Conservation (phyloP, 2,888 invertebrate genomes). For the Sisyra nigra region DNA sequence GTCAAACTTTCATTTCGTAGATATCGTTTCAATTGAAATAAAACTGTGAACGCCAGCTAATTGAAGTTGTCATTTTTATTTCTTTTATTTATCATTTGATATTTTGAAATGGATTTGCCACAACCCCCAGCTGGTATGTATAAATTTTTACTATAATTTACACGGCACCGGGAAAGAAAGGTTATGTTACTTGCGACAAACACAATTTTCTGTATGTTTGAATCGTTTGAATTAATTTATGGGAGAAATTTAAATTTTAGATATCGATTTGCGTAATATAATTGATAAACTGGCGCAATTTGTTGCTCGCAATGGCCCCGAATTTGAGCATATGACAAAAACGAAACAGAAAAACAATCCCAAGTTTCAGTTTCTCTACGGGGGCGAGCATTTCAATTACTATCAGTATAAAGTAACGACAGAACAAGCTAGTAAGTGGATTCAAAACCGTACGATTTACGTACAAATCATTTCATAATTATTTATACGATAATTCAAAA, state of each 20-base stretch:
- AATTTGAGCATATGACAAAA: constrained; percentile 98
- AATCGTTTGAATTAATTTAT: not conserved
- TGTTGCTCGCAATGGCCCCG: constrained; percentile 98
- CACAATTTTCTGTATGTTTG: not conserved
- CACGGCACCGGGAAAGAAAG: not conserved
- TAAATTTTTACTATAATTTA: not conserved
- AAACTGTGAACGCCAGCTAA: too few species aligned
- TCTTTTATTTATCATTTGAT: too few species aligned
- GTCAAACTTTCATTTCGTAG: too few species aligned
- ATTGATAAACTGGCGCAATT: constrained; percentile 98
- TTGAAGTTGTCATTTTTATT: too few species aligned
- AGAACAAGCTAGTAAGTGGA: constrained; percentile 80
- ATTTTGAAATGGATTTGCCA: constrained; percentile 27
- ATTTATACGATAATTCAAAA: not conserved
- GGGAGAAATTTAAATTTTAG: constrained; percentile 31
- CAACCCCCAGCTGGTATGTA: constrained; percentile 43
- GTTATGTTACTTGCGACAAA: not conserved
- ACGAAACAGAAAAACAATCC: constrained; percentile 96
- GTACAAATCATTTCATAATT: too few species aligned
- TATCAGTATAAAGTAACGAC: constrained; percentile 92
- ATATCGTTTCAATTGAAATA: too few species aligned
- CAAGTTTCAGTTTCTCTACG: constrained; percentile 92
- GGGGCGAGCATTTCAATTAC: constrained; percentile 89
- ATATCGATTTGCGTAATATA: constrained; percentile 89
- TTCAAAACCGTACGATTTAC: constrained; percentile 7